A percentile compares a stretch with the other conserved stretches of the same genome.
Evolutionary conservation across 1,140 invertebrate species (phyloP).

Genomic region (Hyles vespertilio): DNA sequence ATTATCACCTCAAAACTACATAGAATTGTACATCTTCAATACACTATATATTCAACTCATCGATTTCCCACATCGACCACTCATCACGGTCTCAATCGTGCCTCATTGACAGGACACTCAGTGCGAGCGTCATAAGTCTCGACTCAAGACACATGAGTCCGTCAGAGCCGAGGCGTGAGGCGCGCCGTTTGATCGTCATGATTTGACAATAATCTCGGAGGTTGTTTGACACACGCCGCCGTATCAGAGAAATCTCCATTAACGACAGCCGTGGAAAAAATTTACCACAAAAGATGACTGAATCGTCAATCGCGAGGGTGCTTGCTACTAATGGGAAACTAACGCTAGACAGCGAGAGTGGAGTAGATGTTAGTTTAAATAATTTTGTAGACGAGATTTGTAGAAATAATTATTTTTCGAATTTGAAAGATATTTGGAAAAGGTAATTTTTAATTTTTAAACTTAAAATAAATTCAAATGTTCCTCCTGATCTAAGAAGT

Average conservation of each 20-base stretch:
- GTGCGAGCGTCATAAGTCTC: constrained; percentile 10
- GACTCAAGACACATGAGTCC: no score
- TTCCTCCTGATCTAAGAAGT: no score
- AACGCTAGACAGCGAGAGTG: constrained; percentile 22
- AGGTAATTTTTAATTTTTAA: no score
- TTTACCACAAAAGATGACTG: constrained; percentile 50
- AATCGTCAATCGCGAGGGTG: constrained; percentile 64
- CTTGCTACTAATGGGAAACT: constrained; percentile 65
- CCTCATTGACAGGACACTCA: constrained; percentile 45
- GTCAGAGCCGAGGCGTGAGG: no score
- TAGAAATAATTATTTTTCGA: neutral
- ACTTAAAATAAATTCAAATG: no score
- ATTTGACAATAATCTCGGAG: constrained; percentile 51
- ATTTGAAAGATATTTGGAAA: no score
- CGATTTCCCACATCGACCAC: neutral
- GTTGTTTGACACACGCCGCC: constrained; percentile 48
- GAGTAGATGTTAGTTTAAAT: constrained; percentile 22
- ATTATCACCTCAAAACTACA: no score
- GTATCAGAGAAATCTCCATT: constrained; percentile 59
- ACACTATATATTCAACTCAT: no score
- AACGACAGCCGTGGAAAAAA: constrained; percentile 59
- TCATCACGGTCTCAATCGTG: constrained; percentile 9
- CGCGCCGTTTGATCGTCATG: constrained; percentile 53
- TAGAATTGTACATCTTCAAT: no score
- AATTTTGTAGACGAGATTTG: neutral